Conservation (phyloP, 2,113 vertebrate genomes). For the human region DNA sequence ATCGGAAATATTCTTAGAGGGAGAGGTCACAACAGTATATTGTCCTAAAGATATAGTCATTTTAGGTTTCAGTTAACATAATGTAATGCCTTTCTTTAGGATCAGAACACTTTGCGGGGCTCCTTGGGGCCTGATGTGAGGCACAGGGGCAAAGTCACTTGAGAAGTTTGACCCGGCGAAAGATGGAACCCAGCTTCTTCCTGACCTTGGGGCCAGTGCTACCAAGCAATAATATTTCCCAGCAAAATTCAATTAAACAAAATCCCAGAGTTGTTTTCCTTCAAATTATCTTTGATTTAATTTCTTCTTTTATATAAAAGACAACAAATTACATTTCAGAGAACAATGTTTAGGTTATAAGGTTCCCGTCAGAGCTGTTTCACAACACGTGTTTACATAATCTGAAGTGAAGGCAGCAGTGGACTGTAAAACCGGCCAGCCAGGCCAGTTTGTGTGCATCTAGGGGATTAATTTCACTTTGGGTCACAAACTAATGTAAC, state of each 20-base stretch:
- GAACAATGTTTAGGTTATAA: not conserved
- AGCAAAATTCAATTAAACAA: slow-evolving; percentile 53
- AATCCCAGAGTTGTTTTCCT: slow-evolving; percentile 28
- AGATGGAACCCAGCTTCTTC: not conserved
- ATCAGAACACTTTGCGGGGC: not conserved
- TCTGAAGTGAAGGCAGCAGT: not conserved
- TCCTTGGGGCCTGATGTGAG: not conserved
- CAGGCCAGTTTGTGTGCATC: not conserved
- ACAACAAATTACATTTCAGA: slow-evolving; percentile 67
- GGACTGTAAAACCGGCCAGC: not conserved
- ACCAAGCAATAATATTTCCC: not conserved
- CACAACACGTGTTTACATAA: slow-evolving; percentile 57
- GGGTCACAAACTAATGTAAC: not conserved
- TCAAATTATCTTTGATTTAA: slow-evolving; percentile 63
- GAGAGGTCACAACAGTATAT: not conserved
- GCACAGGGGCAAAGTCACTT: not conserved
- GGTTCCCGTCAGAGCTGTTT: slow-evolving; percentile 42
- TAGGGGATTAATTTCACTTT: not conserved
- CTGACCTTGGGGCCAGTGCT: not conserved
- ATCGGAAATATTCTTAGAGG: not conserved
- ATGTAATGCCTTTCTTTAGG: not conserved
- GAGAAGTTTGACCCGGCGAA: not conserved
- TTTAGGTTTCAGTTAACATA: not conserved
- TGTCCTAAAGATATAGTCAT: not conserved
- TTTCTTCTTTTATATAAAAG: slow-evolving; percentile 65